Conservation (phyloP, 2,888 invertebrate species). For the Pelosia muscerda region DNA sequence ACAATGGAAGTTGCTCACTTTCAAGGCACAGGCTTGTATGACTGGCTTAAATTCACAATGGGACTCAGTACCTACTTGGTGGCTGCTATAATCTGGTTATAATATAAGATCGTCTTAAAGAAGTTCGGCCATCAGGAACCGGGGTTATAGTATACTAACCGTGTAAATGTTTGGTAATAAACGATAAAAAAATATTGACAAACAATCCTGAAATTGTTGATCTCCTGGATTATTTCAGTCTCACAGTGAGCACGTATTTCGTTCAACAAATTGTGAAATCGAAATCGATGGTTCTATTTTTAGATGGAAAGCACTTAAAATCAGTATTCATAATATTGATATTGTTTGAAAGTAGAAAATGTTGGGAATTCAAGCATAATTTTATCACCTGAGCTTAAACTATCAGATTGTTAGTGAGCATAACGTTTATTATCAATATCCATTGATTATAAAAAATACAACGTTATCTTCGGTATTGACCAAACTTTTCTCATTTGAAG, state of each 20-base stretch:
- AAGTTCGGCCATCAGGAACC: too few relatives aligned
- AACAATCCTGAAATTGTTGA: not conserved
- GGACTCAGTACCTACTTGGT: too few relatives aligned
- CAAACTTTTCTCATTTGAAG: constrained; percentile 32
- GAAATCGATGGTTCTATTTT: constrained; percentile 15
- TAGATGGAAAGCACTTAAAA: constrained; percentile 11
- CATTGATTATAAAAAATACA: constrained; percentile 23
- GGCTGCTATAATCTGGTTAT: too few relatives aligned
- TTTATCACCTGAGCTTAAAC: constrained; percentile 15
- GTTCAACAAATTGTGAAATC: constrained; percentile 13
- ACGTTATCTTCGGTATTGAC: constrained; percentile 31
- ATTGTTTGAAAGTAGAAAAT: constrained; percentile 18
- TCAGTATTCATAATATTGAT: constrained; percentile 20
- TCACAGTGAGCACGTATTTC: not conserved
- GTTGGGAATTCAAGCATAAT: constrained; percentile 7
- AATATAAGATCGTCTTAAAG: too few relatives aligned
- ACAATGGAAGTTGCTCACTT: not conserved
- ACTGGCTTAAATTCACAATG: too few relatives aligned
- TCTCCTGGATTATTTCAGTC: constrained; percentile 11
- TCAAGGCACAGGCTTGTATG: not conserved
- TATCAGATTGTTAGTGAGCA: not conserved
- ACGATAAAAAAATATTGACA: too few relatives aligned
- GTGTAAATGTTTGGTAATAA: too few relatives aligned
- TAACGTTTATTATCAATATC: constrained; percentile 25
- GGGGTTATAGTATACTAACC: too few relatives aligned